These are phyloP conservation scores for Tinamus major DNA, from an alignment of 2,797 vertebrate genomes.

Conservation along the genomic window DNA sequence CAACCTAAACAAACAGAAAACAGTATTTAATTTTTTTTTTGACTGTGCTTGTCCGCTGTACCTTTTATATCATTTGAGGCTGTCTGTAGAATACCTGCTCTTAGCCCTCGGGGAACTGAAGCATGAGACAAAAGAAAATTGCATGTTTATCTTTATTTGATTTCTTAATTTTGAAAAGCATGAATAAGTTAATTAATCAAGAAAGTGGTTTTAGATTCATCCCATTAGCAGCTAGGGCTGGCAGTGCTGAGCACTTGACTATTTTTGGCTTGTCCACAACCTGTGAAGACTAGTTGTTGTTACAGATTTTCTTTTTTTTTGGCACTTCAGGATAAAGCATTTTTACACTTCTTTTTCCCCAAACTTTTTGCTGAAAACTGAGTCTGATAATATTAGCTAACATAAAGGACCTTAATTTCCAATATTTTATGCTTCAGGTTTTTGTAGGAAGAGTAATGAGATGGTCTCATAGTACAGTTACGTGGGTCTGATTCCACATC, in stretches of 20 bases:
- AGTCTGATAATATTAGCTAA: background rate
- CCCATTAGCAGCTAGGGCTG: slow-evolving; percentile 32
- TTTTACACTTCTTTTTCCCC: slow-evolving; percentile 1
- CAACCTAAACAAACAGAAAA: background rate
- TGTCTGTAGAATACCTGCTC: background rate
- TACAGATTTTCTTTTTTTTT: background rate
- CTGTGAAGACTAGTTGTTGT: background rate
- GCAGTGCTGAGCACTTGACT: slow-evolving; percentile 18
- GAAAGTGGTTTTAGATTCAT: slow-evolving; percentile 53
- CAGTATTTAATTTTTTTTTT: background rate
- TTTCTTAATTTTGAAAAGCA: slow-evolving; percentile 62
- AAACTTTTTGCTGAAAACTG: slow-evolving; percentile 14
- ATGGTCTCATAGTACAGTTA: background rate
- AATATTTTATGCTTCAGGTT: background rate
- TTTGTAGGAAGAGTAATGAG: slow-evolving; percentile 16
- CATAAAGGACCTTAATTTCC: slow-evolving; percentile 26
- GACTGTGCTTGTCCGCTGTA: background rate
- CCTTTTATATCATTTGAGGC: background rate
- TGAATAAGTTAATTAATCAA: slow-evolving; percentile 63
- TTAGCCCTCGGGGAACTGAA: slow-evolving; percentile 41
- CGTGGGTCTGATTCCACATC: background rate
- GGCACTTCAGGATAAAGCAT: slow-evolving; percentile 23
- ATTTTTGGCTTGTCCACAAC: slow-evolving; percentile 28
- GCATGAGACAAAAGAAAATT: slow-evolving; percentile 62
- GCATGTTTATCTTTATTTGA: slow-evolving; percentile 66